Evolutionary conservation across 2,113 vertebrate genomes (phyloP), one percentile per base, ranked within the genome.

Genomic region (Protobothrops mucrosquamatus): DNA sequence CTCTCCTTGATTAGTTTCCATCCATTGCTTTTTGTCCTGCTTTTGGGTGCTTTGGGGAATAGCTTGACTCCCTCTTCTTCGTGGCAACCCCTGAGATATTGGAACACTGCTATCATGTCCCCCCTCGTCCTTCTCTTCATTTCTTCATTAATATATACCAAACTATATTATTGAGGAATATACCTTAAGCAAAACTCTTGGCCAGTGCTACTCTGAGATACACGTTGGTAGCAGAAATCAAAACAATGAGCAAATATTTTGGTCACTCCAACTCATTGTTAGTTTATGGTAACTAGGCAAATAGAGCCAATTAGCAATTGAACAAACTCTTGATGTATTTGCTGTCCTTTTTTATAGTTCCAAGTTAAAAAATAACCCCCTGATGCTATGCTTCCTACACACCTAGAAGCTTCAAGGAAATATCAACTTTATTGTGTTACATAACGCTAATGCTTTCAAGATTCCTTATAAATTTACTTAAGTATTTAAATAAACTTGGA

Each of bases 381-480:
- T 51, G 46, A 34, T 85, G 26, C 23, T 59, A 43, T 69, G n/a
- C 3, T 91, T 29, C 15, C 52, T 22, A 10, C 4, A 39, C 46
- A 87, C 89, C 81, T 90, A 89, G 18, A 91, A 4, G 18, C 90
- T 85, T 48, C n/a, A 85, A 87, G 89, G n/a, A 89, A 86, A 24
- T 46, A 64, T 85, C 87, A 43, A 26, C 87, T 93, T 61, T 89
- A 87, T 43, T n/a, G 89, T 89, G 48, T 88, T 92, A 64, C 34
- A 88, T 46, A 54, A 54, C 11, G 46, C 39, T 91, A 59, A 88
- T 85, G 61, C 90, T 94, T 88, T 92, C 93, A 91, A 91, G 93
- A 59, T 46, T 64, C 46, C 52, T 93, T 85, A 64, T 89, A 89
- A 64, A 88, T 86, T 92, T 64, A 91, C 59, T 93, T 91, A 91